Base-by-base conservation (phyloP, 92 coral and sea anemone species). In the Phenganax stokvisi region DNA sequence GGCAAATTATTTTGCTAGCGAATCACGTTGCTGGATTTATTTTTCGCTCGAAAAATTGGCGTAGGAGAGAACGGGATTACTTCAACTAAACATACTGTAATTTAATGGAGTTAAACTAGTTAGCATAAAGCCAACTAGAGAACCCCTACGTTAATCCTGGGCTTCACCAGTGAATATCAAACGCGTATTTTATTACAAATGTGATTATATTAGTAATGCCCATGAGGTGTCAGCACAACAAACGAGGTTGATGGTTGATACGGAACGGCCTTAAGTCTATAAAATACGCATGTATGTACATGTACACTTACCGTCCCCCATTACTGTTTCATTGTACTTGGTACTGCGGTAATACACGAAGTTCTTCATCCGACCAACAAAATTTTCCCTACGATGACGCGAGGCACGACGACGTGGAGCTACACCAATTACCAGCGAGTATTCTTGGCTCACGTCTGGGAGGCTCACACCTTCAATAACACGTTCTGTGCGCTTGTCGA, bases 281-380 rank as follows among this genome's bases (percentile, higher is more conserved):
- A 7, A 59, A 1, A 59, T 59, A 59, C 7, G 3, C 3, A 59
- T 20, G 25, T 59, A 59, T 59, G 25, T 20, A 17, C 10, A 10
- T 65, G 10, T 1, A 17, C 29, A 76, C 81, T 59, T 30, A 76
- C 81, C 71, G 54, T 76, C 56, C 3, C 70, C 81, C 57, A 57
- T 76, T 10, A 76, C 81, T 56, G 28, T 57, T 3, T 76, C 81
- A 30, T 52, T 76, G 27, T 76, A 76, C 20, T 76, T 76, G 17
- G 81, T 59, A 47, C 69, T 76, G 64, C 55, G 29, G 57, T 76
- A 76, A 59, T 76, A 76, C 30, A 76, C 71, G 47, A 57, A 76
- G 6, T 76, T 76, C 70, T 58, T 76, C 52, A 76, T 76, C 1
- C 28, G 12, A 1, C 81, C 81, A 20, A 76, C 81, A 60, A 76